phyloP scores from a whole-genome alignment of 2,888 invertebrate genomes.

The Branchellion lobata region DNA sequence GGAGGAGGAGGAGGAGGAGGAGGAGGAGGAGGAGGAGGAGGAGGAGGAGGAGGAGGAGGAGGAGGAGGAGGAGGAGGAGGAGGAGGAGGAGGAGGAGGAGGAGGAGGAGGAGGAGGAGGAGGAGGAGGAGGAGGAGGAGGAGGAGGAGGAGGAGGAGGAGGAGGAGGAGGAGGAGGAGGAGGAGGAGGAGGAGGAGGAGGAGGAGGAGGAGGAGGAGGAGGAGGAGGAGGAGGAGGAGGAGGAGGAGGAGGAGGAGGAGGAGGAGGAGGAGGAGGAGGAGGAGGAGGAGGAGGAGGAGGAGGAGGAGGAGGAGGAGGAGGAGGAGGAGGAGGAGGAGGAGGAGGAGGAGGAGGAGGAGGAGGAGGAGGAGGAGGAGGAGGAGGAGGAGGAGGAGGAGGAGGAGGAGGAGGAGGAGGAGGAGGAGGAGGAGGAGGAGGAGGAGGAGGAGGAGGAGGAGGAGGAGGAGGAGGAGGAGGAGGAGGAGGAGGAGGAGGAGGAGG shows the following conservation, averaged over 20 bases:
- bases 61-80: no score
- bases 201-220: not conserved
- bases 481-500: not conserved
- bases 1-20: not conserved
- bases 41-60: no score
- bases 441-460: not conserved
- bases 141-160: no score
- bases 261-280: not conserved
- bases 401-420: slow-evolving; percentile 77
- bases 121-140: no score
- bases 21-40: not conserved
- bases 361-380: slow-evolving; percentile 77
- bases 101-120: no score
- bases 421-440: not conserved
- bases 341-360: slow-evolving; percentile 71
- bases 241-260: not conserved
- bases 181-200: not conserved
- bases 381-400: slow-evolving; percentile 67
- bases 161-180: no score
- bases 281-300: no score
- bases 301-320: no score
- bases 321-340: no score
- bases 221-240: not conserved
- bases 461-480: not conserved
- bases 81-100: no score